phyloP scores from a whole-genome alignment of 2,797 vertebrate species.

The Poecilia wingei region DNA sequence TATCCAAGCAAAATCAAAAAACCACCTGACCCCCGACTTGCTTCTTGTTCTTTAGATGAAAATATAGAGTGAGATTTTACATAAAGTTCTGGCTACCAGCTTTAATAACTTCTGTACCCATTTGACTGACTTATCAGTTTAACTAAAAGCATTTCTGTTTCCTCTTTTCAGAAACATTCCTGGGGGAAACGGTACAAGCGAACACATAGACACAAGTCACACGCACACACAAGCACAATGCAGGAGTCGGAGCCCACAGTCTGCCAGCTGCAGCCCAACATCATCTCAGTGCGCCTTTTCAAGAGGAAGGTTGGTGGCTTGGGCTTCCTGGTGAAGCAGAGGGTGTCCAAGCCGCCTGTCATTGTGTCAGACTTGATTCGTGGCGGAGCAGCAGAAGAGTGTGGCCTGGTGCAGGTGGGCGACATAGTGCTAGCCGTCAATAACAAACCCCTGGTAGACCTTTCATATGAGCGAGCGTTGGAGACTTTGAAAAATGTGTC shows the following conservation, averaged over 20 bases:
- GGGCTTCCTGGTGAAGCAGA: slow-evolving; percentile 96
- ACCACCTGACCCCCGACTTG: neutral
- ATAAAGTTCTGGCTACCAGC: neutral
- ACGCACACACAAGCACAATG: slow-evolving; percentile 79
- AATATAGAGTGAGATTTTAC: neutral
- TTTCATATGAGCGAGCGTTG: slow-evolving; percentile 91
- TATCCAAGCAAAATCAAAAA: neutral
- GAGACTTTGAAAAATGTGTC: slow-evolving; percentile 91
- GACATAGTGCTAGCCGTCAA: slow-evolving; percentile 97
- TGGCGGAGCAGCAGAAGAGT: slow-evolving; percentile 94
- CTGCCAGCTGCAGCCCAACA: slow-evolving; percentile 96
- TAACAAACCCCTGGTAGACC: slow-evolving; percentile 93
- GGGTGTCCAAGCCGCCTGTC: slow-evolving; percentile 92
- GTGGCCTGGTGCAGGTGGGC: slow-evolving; percentile 95
- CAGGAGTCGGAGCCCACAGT: slow-evolving; percentile 91
- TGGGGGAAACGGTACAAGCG: slow-evolving; percentile 40
- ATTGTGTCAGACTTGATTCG: slow-evolving; percentile 96
- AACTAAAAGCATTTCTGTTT: slow-evolving; percentile 6
- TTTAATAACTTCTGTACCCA: slow-evolving; percentile 39
- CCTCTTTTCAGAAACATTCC: slow-evolving; percentile 65
- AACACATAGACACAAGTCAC: slow-evolving; percentile 16
- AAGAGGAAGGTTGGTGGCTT: slow-evolving; percentile 95
- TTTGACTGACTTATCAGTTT: slow-evolving; percentile 39
- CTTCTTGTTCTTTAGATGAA: neutral
- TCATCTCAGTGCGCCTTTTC: slow-evolving; percentile 96